These are phyloP conservation scores for Andinoacara biseriatus DNA, from an alignment of 2,113 vertebrate genomes.

Conservation along the genomic window DNA sequence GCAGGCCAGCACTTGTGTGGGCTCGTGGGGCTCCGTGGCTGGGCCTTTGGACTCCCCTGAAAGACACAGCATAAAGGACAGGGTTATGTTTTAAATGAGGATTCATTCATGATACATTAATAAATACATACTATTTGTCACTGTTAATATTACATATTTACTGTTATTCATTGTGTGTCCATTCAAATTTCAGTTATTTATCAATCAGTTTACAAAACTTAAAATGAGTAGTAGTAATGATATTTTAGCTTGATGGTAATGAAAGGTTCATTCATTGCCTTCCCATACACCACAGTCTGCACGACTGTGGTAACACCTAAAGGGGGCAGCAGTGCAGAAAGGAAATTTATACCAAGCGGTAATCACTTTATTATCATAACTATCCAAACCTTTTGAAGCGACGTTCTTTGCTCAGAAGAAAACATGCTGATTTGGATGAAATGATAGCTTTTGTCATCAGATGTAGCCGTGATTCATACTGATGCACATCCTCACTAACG, in stretches of 20 bases:
- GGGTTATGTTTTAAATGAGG: not conserved
- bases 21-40: conserved; percentile 65
- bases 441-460: not conserved
- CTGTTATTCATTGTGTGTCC: too few species aligned
- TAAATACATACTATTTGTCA: not conserved
- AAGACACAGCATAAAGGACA: conserved; percentile 14
- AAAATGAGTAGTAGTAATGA: not conserved
- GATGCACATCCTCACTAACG: not conserved
- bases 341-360: not conserved
- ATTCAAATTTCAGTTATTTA: too few species aligned
- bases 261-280: not conserved
- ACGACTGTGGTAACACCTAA: not conserved
- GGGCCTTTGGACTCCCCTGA: conserved; percentile 74
- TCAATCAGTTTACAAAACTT: too few species aligned
- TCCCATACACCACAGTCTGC: not conserved
- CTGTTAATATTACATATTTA: not conserved
- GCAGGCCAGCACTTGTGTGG: conserved; percentile 69
- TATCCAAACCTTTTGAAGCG: not conserved
- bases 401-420: not conserved
- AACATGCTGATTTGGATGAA: not conserved
- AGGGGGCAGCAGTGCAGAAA: conserved; percentile 65
- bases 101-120: not conserved
- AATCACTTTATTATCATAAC: not conserved
- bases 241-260: not conserved
- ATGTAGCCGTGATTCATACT: not conserved